A percentile compares a stretch with the other conserved stretches of the same genome.
These are phyloP conservation scores for Eira barbara DNA, from an alignment of 2,113 vertebrate species.

Conservation along the genomic window DNA sequence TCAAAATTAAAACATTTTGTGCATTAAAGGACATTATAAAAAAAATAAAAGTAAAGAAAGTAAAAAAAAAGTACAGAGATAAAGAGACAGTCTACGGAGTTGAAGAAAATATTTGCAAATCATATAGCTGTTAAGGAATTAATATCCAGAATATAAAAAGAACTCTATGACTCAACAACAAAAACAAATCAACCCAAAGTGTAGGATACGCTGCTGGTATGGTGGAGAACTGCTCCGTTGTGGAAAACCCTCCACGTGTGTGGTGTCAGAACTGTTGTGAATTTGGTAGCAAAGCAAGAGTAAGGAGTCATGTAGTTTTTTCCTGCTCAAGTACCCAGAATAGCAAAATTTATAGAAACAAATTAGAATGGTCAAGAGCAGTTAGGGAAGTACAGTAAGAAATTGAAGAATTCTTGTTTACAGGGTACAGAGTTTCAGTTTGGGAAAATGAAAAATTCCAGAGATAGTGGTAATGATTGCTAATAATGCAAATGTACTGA, in stretches of 20 bases:
- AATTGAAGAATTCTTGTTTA: background rate
- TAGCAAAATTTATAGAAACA: background rate
- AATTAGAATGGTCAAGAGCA: background rate
- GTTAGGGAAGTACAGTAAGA: fast-evolving
- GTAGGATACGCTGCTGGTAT: background rate
- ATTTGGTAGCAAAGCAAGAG: background rate
- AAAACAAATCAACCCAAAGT: background rate
- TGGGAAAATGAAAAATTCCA: background rate
- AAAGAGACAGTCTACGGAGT: background rate
- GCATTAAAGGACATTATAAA: background rate
- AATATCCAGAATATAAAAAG: background rate
- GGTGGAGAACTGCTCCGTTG: too few relatives aligned
- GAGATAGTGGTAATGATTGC: background rate
- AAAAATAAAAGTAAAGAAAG: background rate
- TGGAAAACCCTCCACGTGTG: background rate
- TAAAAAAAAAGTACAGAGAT: background rate
- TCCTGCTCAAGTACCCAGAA: background rate
- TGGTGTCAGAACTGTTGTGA: too few relatives aligned
- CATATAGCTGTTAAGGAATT: background rate
- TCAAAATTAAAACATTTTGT: background rate
- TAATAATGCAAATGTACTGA: background rate
- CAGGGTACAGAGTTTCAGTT: background rate
- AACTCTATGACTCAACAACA: background rate
- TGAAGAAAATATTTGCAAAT: background rate
- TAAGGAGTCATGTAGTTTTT: background rate